A percentile compares a stretch with the other conserved stretches of the same genome.
phyloP scores from a whole-genome alignment of 2,888 invertebrate species.

The Caenorhabditis becei region DNA sequence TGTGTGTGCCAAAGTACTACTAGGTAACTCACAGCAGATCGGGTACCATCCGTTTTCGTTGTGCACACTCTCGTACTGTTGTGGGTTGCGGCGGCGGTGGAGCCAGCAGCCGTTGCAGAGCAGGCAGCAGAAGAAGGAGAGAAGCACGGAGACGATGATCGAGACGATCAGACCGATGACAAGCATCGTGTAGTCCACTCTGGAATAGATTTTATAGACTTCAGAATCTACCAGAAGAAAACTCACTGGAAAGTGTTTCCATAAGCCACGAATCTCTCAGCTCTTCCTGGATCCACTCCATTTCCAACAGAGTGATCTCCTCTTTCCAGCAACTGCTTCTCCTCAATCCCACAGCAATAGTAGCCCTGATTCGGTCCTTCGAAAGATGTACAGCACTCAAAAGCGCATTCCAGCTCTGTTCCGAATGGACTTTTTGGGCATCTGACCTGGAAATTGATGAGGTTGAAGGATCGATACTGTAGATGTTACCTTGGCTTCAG shows the following conservation, averaged over 20 bases:
- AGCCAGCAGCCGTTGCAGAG: conserved; percentile 81
- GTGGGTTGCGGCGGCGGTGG: conserved; percentile 79
- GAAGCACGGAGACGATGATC: conserved; percentile 76
- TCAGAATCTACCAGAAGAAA: not conserved
- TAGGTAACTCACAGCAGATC: conserved; percentile 78
- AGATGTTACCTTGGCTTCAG: conserved; percentile 26
- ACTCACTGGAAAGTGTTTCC: conserved; percentile 78
- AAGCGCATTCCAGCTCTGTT: conserved; percentile 71
- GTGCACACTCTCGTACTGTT: conserved; percentile 79
- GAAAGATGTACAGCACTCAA: conserved; percentile 74
- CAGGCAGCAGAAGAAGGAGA: conserved; percentile 79
- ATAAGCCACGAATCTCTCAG: conserved; percentile 77
- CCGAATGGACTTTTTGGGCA: conserved; percentile 72
- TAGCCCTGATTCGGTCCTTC: conserved; percentile 76
- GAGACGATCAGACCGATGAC: conserved; percentile 80
- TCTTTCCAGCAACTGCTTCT: conserved; percentile 60
- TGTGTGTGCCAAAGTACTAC: conserved; percentile 52
- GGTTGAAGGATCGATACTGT: not conserved
- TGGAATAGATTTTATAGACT: conserved; percentile 51
- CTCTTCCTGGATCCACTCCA: conserved; percentile 38
- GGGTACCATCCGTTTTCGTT: conserved; percentile 79
- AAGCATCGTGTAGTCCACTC: conserved; percentile 80
- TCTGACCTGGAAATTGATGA: conserved; percentile 41
- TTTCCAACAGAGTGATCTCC: conserved; percentile 33
- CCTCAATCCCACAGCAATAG: conserved; percentile 78